Evolutionary conservation across 2,888 invertebrate species (phyloP).

Genomic region (Volucella bombylans): DNA sequence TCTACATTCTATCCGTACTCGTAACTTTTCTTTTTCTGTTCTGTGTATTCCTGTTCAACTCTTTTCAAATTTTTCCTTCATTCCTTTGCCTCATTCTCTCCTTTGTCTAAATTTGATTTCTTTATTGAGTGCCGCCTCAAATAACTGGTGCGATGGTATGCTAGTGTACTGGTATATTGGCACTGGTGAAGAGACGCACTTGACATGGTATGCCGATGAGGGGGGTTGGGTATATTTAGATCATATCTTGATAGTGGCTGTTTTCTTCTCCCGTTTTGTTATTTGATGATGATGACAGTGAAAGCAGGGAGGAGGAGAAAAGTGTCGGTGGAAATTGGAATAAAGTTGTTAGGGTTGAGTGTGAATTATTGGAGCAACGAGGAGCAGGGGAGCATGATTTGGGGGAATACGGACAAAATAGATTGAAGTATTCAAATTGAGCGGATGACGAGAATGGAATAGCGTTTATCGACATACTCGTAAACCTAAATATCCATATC

Average conservation of each 20-base stretch:
- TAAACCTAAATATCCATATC: conserved; percentile 1
- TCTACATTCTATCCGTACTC: conserved; percentile 19
- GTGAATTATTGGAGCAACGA: background rate
- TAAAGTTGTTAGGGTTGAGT: conserved; percentile 13
- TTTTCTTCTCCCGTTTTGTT: conserved; percentile 8
- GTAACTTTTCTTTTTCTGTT: background rate
- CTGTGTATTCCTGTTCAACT: conserved; percentile 7
- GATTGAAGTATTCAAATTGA: no score
- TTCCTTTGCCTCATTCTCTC: no score
- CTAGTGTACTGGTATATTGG: no score
- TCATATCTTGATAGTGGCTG: conserved; percentile 53
- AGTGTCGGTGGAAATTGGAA: background rate
- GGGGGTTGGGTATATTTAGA: conserved; percentile 46
- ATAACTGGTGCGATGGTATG: conserved; percentile 14
- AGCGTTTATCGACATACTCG: background rate
- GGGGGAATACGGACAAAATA: background rate
- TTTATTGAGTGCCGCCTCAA: conserved; percentile 57
- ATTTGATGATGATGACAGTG: conserved; percentile 39
- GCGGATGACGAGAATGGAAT: no score
- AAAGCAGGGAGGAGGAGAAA: background rate
- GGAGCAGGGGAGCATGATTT: conserved; percentile 21
- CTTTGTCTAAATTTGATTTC: no score
- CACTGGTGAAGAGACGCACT: conserved; percentile 23
- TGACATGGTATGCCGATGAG: conserved; percentile 36
- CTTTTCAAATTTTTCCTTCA: background rate